A percentile compares a stretch with the other conserved stretches of the same genome.
These are phyloP conservation scores for Ptyas mucosa DNA, from an alignment of 2,113 vertebrate species.

Conservation along the genomic window DNA sequence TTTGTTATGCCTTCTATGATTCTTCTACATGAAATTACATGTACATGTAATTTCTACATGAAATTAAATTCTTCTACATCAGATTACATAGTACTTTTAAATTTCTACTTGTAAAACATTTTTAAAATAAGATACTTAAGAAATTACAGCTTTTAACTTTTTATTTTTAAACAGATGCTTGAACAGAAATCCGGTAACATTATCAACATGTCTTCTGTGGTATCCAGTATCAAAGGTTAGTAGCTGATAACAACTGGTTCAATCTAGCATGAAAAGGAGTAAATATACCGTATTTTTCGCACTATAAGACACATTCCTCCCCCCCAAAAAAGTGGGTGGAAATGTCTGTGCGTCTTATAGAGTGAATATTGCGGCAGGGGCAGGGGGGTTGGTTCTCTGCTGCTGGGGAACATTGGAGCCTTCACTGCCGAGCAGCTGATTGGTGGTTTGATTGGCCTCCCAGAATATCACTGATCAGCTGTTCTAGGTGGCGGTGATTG, in stretches of 20 bases:
- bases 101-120: neutral
- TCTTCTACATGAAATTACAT: neutral
- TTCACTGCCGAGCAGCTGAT: too few relatives aligned
- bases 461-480: too few relatives aligned
- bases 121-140: neutral
- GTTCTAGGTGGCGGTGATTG: too few relatives aligned
- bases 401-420: too few relatives aligned
- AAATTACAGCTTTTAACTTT: neutral
- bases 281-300: neutral
- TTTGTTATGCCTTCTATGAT: neutral
- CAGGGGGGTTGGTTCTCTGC: too few relatives aligned
- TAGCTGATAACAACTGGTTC: neutral
- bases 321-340: too few relatives aligned
- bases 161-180: constrained; percentile 82
- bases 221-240: constrained; percentile 92
- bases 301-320: too few relatives aligned
- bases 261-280: neutral
- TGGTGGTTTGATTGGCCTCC: too few relatives aligned
- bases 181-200: constrained; percentile 87
- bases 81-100: neutral
- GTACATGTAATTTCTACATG: too few relatives aligned
- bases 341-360: too few relatives aligned
- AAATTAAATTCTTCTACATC: neutral
- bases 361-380: too few relatives aligned
- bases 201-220: constrained; percentile 96